Evolutionary conservation across 2,888 invertebrate genomes (phyloP).

Genomic region (Rhagonycha lutea): DNA sequence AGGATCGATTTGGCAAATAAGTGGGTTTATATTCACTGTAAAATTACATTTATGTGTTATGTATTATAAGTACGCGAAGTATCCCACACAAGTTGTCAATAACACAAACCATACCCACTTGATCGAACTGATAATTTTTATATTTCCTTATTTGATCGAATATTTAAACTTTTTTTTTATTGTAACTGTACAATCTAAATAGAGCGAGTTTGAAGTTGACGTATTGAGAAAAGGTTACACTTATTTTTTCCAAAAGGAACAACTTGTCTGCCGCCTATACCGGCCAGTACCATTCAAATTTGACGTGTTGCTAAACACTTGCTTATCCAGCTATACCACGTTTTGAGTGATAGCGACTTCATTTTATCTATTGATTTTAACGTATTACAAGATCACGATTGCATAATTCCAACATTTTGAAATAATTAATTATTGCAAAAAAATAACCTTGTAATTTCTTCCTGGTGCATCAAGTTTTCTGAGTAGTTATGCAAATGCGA

Average conservation of each 20-base stretch:
- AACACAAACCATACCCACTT: background rate
- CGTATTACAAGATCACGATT: background rate
- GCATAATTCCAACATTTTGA: background rate
- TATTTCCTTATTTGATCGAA: background rate
- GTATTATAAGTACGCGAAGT: background rate
- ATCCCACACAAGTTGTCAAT: slow-evolving; percentile 1
- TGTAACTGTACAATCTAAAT: background rate
- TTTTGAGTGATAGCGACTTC: background rate
- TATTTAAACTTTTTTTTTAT: background rate
- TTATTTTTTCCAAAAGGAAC: background rate
- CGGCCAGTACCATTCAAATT: background rate
- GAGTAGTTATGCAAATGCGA: background rate
- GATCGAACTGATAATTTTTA: background rate
- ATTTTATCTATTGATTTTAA: background rate
- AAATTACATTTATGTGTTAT: background rate
- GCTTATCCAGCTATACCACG: background rate
- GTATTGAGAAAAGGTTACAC: background rate
- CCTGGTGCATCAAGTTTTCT: background rate
- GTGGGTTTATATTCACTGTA: background rate
- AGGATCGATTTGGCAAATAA: background rate
- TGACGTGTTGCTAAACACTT: background rate
- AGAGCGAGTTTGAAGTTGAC: background rate
- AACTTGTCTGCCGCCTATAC: background rate
- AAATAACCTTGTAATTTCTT: background rate
- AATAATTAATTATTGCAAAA: background rate